A percentile compares a stretch with the other conserved stretches of the same genome.
These are phyloP conservation scores for Urophycis tenuis DNA, from an alignment of 2,797 vertebrate species.

Conservation along the genomic window DNA sequence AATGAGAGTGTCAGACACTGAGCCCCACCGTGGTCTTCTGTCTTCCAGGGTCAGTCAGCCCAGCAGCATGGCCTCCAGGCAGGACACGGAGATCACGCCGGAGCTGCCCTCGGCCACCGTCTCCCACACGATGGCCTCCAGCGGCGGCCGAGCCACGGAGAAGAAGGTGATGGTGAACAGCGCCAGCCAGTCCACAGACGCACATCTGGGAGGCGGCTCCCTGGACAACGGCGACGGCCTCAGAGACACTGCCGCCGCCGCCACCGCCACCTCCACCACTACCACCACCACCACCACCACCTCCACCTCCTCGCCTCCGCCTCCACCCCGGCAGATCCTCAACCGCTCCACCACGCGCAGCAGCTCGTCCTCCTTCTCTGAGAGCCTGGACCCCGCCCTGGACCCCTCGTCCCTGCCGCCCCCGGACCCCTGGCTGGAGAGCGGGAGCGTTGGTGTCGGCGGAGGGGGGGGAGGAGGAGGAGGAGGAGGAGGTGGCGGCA, in stretches of 20 bases:
- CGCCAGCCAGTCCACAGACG: constrained; percentile 78
- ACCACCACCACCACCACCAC: constrained; percentile 1
- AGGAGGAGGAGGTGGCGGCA: constrained; percentile 5
- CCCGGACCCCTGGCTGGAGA: constrained; percentile 95
- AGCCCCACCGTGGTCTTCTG: constrained; percentile 18
- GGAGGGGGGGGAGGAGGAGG: constrained; percentile 43
- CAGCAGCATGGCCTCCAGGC: constrained; percentile 93
- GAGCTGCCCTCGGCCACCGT: constrained; percentile 40
- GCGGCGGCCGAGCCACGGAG: constrained; percentile 77
- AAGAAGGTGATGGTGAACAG: constrained; percentile 77
- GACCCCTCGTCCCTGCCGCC: constrained; percentile 93
- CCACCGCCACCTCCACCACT: constrained; percentile 14
- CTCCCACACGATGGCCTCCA: constrained; percentile 37
- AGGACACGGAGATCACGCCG: constrained; percentile 89
- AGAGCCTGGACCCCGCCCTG: constrained; percentile 88
- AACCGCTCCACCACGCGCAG: constrained; percentile 81
- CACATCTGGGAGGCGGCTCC: constrained; percentile 72
- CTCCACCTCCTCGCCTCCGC: constrained; percentile 53
- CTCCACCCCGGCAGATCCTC: constrained; percentile 75
- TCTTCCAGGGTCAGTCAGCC: constrained; percentile 80
- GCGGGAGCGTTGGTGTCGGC: constrained; percentile 73
- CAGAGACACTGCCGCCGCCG: constrained; percentile 39
- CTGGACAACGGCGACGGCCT: constrained; percentile 64
- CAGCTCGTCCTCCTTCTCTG: constrained; percentile 94
- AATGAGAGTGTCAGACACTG: constrained; percentile 17